Evolutionary conservation across 2,797 vertebrate genomes (phyloP).

Genomic region (Tragelaphus oryx): DNA sequence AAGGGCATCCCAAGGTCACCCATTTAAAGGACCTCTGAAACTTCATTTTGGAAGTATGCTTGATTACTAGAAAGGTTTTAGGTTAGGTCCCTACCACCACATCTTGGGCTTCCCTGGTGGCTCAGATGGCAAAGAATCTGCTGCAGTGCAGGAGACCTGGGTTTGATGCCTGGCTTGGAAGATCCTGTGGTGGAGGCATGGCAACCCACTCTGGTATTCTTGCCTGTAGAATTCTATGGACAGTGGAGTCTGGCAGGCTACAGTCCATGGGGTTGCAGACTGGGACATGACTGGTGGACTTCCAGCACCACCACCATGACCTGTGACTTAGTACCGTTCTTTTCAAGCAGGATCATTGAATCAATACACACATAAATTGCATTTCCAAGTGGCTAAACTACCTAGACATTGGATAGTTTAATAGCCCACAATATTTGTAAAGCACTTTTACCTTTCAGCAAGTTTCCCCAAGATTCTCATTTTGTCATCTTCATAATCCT

Average conservation of each 20-base stretch:
- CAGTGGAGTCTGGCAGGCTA: background rate
- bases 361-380: background rate
- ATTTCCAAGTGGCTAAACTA: background rate
- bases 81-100: background rate
- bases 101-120: background rate
- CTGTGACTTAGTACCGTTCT: background rate
- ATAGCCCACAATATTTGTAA: conserved; percentile 5
- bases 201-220: background rate
- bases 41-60: background rate
- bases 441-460: background rate
- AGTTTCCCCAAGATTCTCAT: background rate
- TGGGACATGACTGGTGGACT: background rate
- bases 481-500: background rate
- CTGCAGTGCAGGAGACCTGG: background rate
- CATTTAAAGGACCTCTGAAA: background rate
- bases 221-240: background rate
- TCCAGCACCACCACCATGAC: background rate
- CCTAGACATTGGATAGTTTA: background rate
- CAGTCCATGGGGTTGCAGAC: background rate
- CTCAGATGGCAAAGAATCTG: background rate
- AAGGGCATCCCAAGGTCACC: background rate
- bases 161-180: background rate
- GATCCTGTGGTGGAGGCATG: background rate
- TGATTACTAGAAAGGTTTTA: background rate
- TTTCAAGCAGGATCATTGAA: background rate